Percentiles rank a stretch among this genome's conserved stretches.
Evolutionary conservation across 2,113 vertebrate species (phyloP).

Genomic region (Merops nubicus): DNA sequence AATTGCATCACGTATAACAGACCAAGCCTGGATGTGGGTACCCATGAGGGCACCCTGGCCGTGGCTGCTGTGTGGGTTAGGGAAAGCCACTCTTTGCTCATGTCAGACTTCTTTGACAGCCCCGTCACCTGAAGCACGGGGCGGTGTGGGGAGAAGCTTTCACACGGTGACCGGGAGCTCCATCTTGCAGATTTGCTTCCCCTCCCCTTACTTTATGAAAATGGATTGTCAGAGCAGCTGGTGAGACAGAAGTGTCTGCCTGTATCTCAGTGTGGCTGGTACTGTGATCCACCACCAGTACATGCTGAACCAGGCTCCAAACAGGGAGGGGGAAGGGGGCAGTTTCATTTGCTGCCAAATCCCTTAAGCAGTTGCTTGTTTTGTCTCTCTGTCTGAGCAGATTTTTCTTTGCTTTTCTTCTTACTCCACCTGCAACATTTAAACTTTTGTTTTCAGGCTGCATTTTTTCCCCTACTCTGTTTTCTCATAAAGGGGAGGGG

Average conservation of each 20-base stretch:
- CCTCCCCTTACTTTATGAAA: slow-evolving; percentile 63
- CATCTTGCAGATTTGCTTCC: slow-evolving; percentile 66
- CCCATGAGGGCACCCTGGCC: background rate
- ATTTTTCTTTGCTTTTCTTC: slow-evolving; percentile 57
- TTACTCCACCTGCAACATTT: slow-evolving; percentile 45
- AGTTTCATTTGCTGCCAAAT: background rate
- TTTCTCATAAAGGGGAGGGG: background rate
- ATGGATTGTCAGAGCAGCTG: slow-evolving; percentile 73
- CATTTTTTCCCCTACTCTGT: background rate
- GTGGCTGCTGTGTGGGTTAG: background rate
- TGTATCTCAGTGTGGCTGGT: slow-evolving; percentile 64
- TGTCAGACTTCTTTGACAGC: slow-evolving; percentile 41
- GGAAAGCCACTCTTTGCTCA: background rate
- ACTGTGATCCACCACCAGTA: slow-evolving; percentile 63
- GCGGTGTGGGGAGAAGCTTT: slow-evolving; percentile 19
- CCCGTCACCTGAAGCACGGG: slow-evolving; percentile 14
- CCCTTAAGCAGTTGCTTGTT: slow-evolving; percentile 15
- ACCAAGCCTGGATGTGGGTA: background rate
- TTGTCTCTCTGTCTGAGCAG: slow-evolving; percentile 58
- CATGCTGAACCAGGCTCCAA: slow-evolving; percentile 63
- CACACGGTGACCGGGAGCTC: slow-evolving; percentile 52
- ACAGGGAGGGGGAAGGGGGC: slow-evolving; percentile 48
- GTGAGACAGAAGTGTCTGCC: slow-evolving; percentile 72
- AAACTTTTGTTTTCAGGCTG: background rate
- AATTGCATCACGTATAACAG: accelerated